Evolutionary conservation across 2,797 vertebrate species (phyloP).

Genomic region (Delichon dasypus): DNA sequence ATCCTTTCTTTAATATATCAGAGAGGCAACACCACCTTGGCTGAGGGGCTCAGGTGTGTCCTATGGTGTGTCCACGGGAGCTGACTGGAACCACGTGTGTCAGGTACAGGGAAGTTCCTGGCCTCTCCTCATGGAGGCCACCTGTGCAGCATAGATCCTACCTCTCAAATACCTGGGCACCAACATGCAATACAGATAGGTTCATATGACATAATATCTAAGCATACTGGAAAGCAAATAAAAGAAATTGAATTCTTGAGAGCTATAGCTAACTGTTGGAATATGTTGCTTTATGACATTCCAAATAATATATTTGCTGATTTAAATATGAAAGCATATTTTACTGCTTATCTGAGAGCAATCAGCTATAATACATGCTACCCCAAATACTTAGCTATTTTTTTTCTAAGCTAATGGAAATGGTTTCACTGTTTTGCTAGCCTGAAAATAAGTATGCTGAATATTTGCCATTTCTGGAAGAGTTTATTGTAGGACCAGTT

Average conservation of each 20-base stretch:
- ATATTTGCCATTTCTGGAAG: conserved; percentile 53
- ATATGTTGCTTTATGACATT: not conserved
- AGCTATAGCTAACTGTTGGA: not conserved
- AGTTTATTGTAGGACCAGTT: conserved; percentile 45
- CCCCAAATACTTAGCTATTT: not conserved
- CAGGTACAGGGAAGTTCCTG: not conserved
- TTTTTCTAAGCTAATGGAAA: not conserved
- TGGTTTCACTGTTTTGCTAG: not conserved
- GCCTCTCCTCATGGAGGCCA: not conserved
- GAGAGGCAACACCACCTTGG: fast-evolving
- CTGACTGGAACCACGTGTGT: not conserved
- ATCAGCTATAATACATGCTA: not conserved
- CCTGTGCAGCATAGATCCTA: fast-evolving
- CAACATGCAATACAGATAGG: fast-evolving
- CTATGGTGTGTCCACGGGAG: not conserved
- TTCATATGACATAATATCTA: not conserved
- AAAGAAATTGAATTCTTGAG: not conserved
- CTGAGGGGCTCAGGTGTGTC: not conserved
- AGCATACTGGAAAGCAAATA: not conserved
- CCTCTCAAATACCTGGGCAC: fast-evolving
- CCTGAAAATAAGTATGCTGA: conserved; percentile 54
- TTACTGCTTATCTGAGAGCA: not conserved
- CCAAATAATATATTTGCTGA: not conserved
- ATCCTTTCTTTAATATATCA: not conserved
- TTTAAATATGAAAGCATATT: not conserved